Base-by-base conservation (phyloP, 2,113 vertebrate species). In the Corythornis madagascariensis region DNA sequence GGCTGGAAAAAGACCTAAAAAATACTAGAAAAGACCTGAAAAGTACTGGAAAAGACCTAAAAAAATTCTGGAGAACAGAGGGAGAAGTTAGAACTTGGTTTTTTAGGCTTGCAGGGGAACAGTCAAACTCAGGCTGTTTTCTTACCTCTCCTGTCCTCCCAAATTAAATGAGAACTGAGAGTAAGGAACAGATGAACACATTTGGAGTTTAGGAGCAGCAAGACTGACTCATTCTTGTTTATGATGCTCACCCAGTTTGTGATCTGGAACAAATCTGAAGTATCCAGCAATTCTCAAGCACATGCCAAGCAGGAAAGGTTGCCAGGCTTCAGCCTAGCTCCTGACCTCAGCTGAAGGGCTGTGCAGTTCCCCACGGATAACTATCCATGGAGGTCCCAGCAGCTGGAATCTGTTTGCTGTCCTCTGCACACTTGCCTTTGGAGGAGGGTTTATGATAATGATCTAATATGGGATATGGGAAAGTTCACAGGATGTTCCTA, bases 241-340 rank as follows among this genome's bases (percentile, higher is more conserved):
- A 60, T 79, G 78, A 57, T 80, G 21, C 64, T 71, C 75, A 26
- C 53, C 63, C 83, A 55, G 26, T 77, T 89, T 89, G 60, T 85
- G 52, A 93, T 84, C 89, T 83, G 63, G 64, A 92, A 56, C 67
- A 80, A 48, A 67, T 69, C 21, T 63, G 20, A 92, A 29, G 29
- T n/a, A 84, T 73, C 47, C 65, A 82, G 55, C 26, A 71, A 67
- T 92, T 88, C 92, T 84, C 63, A 91, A 83, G 38, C 24, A 53
- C 25, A 61, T 61, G 65, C 61, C 76, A 88, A 79, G 45, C 79
- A 69, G 35, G 53, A 84, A 84, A 35, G 10, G 38, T 67, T 90
- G 78, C 73, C 88, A 88, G 72, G 69, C 83, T 94, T 65, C 82
- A 84, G 14, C 16, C 45, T 90, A 93, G 35, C 74, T 89, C 12